These are phyloP conservation scores for Camponotus vicinus DNA, from an alignment of 1,140 invertebrate species.

Conservation along the genomic window DNA sequence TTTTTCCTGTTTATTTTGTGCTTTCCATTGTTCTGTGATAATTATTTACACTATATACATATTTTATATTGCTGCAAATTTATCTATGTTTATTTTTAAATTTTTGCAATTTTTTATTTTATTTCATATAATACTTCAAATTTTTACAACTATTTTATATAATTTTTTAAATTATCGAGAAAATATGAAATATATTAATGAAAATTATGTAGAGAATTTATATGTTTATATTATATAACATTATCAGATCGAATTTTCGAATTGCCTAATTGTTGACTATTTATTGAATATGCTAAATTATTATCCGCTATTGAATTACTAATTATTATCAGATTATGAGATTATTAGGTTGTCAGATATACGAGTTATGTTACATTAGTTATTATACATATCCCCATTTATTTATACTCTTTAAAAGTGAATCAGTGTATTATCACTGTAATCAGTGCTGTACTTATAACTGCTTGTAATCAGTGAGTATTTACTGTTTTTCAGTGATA, in stretches of 20 bases:
- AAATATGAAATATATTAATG: not conserved
- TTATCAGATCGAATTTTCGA: not conserved
- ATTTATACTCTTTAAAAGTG: not conserved
- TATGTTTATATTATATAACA: not conserved
- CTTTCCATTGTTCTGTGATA: not conserved
- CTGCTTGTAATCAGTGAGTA: too few relatives aligned
- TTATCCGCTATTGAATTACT: constrained; percentile 5
- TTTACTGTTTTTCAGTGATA: too few relatives aligned
- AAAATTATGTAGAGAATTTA: not conserved
- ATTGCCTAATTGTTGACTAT: not conserved
- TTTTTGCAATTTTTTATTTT: not conserved
- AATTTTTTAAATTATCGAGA: not conserved
- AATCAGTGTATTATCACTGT: too few relatives aligned
- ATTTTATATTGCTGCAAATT: not conserved
- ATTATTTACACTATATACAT: constrained; percentile 24
- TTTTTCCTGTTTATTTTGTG: not conserved
- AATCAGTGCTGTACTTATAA: too few relatives aligned
- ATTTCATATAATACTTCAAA: not conserved
- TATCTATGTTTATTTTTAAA: not conserved
- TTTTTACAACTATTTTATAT: not conserved
- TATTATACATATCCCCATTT: not conserved
- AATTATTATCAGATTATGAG: constrained; percentile 14
- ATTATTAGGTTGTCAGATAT: not conserved
- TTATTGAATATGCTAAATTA: constrained; percentile 20
- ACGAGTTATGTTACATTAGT: not conserved